Evolutionary conservation across 2,888 invertebrate genomes (phyloP).

Genomic region (Acleris holmiana): DNA sequence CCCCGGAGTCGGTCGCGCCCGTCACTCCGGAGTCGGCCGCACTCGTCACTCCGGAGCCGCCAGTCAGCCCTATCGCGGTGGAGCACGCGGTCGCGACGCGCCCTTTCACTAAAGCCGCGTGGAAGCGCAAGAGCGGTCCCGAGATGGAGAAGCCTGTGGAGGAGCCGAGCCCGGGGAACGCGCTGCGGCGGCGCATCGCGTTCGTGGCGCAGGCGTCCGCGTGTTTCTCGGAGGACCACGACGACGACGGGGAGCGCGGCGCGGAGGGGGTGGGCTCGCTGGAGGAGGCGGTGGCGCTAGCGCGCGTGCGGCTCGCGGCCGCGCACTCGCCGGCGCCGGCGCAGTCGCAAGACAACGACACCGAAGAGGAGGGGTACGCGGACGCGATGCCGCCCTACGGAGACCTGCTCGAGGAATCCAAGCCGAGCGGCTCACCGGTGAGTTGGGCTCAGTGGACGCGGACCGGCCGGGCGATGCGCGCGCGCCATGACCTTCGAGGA

Average conservation of each 20-base stretch:
- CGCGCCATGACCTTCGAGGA: constrained; percentile 83
- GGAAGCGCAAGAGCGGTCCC: constrained; percentile 70
- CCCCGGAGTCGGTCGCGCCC: constrained; percentile 42
- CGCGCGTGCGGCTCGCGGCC: constrained; percentile 73
- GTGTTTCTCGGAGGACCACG: constrained; percentile 80
- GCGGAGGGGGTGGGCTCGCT: constrained; percentile 74
- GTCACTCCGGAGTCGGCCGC: constrained; percentile 43
- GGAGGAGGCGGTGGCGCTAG: constrained; percentile 81
- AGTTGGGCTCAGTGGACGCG: constrained; percentile 67
- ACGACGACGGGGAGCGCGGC: constrained; percentile 70
- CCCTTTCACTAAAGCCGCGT: constrained; percentile 82
- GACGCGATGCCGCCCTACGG: constrained; percentile 82
- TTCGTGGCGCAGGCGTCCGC: constrained; percentile 83
- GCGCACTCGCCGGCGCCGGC: constrained; percentile 64
- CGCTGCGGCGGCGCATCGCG: constrained; percentile 77
- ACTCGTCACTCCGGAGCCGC: constrained; percentile 47
- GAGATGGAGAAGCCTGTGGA: constrained; percentile 75
- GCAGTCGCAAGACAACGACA: constrained; percentile 70
- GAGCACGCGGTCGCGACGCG: constrained; percentile 80
- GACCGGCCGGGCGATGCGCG: constrained; percentile 74
- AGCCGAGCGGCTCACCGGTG: constrained; percentile 64
- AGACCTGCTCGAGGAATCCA: constrained; percentile 76
- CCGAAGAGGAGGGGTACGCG: constrained; percentile 76
- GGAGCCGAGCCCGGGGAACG: constrained; percentile 75
- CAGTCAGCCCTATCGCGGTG: constrained; percentile 71